Evolutionary conservation across 2,113 vertebrate species (phyloP), one percentile per base, ranked within the genome.

Genomic region (Tamias sibiricus): DNA sequence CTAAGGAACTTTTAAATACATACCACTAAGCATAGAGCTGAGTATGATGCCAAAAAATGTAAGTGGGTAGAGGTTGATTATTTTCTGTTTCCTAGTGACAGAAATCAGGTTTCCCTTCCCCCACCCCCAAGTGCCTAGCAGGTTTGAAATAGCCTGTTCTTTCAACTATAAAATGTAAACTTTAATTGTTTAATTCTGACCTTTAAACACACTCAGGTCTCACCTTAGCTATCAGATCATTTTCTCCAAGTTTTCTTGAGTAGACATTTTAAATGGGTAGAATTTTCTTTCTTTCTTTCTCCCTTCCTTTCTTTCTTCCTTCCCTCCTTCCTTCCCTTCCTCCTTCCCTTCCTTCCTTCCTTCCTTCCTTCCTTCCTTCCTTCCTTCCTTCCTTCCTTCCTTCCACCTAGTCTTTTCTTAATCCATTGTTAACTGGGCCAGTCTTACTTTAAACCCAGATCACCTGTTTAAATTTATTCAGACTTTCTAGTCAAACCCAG

Each of bases 61-160:
- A 57, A 76, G 30, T 87, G 59, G 35, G 59, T 88, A 77, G 37
- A 77, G 40, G 77, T 94, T 80, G 42, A 82, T 90, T 90, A 82
- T 32, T 72, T 93, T 90, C 47, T 92, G 12, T 95, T 96, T 14
- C 8, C 49, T 89, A 24, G 1, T 86, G 57, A 75, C 47, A 93
- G 62, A 96, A 96, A 72, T 89, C 69, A 92, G 72, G 72, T 93
- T 72, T 71, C 74, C 66, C 32, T 4, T 87, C 4, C 4, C 64
- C 68, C 9, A 71, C 17, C 44, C 62, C 76, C 32, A 96, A 95
- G 94, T 95, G 95, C 95, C 97, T 97, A 52, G 86, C 37, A 86
- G 49, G 35, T 94, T 32, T 92, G 30, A 90, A 95, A 83, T 26
- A 74, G 5, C 32, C 77, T 87, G 1, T 64, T 87, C 35, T 93